phyloP scores from a whole-genome alignment of 2,113 vertebrate genomes.

The Brachyhypopomus gauderio region DNA sequence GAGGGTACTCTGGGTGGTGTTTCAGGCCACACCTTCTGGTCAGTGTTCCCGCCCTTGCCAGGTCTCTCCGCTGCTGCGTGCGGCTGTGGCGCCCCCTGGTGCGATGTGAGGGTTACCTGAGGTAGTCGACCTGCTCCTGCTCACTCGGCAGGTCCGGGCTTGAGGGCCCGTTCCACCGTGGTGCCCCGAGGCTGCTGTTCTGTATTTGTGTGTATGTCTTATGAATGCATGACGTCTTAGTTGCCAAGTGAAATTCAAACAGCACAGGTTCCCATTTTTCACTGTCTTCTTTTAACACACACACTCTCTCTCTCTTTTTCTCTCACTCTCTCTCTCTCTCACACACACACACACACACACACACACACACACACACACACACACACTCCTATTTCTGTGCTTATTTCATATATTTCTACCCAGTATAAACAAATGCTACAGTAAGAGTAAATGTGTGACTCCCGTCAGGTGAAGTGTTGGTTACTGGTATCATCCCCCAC shows the following conservation, averaged over 20 bases:
- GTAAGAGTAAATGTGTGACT: background rate
- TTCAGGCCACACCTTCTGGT: no score
- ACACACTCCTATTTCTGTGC: background rate
- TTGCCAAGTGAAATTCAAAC: slow-evolving; percentile 13
- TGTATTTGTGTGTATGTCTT: background rate
- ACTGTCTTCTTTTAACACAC: background rate
- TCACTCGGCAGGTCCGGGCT: background rate
- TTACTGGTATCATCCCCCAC: no score
- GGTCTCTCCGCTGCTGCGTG: no score
- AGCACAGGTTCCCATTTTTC: background rate
- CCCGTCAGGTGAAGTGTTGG: no score
- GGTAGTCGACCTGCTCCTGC: background rate
- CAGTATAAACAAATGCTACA: no score
- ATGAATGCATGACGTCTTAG: background rate
- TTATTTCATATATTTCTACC: background rate
- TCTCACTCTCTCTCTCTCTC: no score
- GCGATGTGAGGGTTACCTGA: background rate
- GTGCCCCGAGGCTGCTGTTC: background rate
- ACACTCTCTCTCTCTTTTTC: background rate
- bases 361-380: background rate
- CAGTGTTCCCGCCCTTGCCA: no score
- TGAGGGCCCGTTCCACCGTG: background rate
- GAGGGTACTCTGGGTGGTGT: no score
- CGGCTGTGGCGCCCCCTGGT: background rate
- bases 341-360: background rate